These are phyloP conservation scores for Simalia tracyae DNA, from an alignment of 2,797 vertebrate species.

Conservation along the genomic window DNA sequence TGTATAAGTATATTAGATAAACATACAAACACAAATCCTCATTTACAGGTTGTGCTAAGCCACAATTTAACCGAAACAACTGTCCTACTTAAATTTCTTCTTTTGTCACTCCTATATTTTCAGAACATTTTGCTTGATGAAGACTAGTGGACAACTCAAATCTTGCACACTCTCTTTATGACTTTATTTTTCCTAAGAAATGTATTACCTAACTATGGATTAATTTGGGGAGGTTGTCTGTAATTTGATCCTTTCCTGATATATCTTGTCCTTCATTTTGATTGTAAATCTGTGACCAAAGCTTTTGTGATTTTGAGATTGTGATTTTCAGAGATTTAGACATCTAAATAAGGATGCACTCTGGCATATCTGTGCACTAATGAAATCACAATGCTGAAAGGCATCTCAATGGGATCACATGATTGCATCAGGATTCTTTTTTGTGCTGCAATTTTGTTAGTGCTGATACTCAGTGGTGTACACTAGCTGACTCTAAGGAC, in stretches of 20 bases:
- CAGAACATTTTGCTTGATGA: not conserved
- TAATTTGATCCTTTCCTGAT: not conserved
- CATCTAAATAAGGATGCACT: not conserved
- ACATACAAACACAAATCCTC: not conserved
- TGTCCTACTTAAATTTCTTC: not conserved
- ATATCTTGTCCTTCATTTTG: not conserved
- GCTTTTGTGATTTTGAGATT: not conserved
- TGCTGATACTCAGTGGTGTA: not conserved
- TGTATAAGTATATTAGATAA: not conserved
- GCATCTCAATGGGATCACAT: not conserved
- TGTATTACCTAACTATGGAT: not conserved
- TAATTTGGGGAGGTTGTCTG: not conserved
- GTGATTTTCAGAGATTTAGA: not conserved
- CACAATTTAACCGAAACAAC: not conserved
- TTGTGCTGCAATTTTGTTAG: not conserved
- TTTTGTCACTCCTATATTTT: not conserved
- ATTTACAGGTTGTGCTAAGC: not conserved
- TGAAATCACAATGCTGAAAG: not conserved
- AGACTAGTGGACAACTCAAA: not conserved
- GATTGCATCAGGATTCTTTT: not conserved
- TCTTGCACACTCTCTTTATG: not conserved
- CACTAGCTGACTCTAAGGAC: not conserved
- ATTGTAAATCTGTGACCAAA: not conserved
- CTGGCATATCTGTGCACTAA: not conserved
- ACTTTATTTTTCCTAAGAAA: not conserved